Evolutionary conservation across 2,113 vertebrate genomes (phyloP), one percentile per base, ranked within the genome.

Genomic region (Brachyhypopomus gauderio): DNA sequence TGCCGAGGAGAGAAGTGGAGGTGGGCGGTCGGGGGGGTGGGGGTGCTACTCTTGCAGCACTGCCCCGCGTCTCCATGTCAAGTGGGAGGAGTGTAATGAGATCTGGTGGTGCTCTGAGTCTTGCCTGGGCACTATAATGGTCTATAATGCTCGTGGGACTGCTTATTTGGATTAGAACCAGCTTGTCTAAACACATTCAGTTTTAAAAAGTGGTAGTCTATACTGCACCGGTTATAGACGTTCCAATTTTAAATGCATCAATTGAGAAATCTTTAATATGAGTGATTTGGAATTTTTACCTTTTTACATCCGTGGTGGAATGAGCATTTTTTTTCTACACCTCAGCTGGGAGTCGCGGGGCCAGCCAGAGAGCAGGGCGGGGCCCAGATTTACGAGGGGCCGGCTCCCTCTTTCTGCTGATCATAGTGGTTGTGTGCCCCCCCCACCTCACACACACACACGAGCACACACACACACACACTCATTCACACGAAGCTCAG

Each of bases 301-400:
- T 12, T 11, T 3, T 3, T 14, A 11, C 9, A 12, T 45, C 20
- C 23, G 14, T 77, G 60, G 56, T 72, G 76, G 79, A 80, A 72
- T 67, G 23, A 6, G 71, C 55, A 34, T 34, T 58, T 79, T 20
- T 52, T 27, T 71, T 75, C 75, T 20, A 83, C 79, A 76, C 59
- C 74, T 56, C 41, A 22, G 6, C 58, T 38, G 36, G 19, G 20
- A 67, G 72, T 83, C 48, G 20, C 75, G 77, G 69, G 48, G 45
- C 34, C 17, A 56, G 16, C 23, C 75, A 41, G 76, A n/a, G 41
- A 38, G 20, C 16, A 67, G 78, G 80, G 72, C 34, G 41, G 62
- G 19, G 75, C 22, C 63, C 58, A 79, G 71, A 79, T 86, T 86
- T 84, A 83, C 1, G 73, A 82, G 78, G 20, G 48, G 25, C 56